Conservation (phyloP, 2,797 vertebrate species). For the Vespertilio murinus region DNA sequence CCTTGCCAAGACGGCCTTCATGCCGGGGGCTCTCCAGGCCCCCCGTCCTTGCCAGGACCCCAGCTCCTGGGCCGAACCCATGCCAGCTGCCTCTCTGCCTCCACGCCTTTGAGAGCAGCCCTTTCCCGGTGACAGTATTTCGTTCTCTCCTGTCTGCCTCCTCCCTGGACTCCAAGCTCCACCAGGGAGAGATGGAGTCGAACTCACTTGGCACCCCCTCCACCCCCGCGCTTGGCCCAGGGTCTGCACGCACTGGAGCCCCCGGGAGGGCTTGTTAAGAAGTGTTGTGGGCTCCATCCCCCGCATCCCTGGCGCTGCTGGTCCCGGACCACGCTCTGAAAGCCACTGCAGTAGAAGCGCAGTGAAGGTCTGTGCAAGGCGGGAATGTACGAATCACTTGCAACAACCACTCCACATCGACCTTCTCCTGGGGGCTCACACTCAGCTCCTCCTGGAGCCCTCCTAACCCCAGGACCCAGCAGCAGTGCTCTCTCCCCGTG, state of each 20-base stretch:
- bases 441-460: neutral
- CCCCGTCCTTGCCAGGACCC: neutral
- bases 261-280: neutral
- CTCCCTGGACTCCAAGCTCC: neutral
- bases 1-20: neutral
- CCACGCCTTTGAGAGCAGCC: neutral
- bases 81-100: neutral
- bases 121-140: neutral
- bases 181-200: neutral
- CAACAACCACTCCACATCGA: neutral
- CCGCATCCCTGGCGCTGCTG: neutral
- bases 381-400: neutral
- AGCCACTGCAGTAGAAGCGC: neutral
- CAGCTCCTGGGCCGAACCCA: neutral
- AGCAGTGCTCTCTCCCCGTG: neutral
- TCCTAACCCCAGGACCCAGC: fast-evolving
- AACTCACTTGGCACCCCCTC: neutral
- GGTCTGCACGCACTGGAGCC: neutral
- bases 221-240: neutral
- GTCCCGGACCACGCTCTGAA: neutral
- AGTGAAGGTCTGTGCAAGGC: neutral
- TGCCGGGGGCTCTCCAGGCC: neutral
- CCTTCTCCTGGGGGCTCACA: neutral
- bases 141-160: neutral
- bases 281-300: neutral